phyloP scores from a whole-genome alignment of 2,113 vertebrate genomes.

The Calidris pygmaea region DNA sequence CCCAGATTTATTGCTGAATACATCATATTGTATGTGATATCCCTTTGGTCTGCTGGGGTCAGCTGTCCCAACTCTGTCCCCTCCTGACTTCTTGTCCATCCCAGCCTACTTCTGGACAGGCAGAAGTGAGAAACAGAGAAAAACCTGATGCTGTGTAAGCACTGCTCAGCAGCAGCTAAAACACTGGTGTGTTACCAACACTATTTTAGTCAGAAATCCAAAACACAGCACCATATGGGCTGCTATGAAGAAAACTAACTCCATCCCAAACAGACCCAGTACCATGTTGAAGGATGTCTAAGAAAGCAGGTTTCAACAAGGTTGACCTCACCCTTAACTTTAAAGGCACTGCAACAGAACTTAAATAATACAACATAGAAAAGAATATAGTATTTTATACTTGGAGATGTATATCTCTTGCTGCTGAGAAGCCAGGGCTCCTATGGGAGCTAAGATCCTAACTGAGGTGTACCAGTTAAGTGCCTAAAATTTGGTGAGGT shows the following conservation, averaged over 20 bases:
- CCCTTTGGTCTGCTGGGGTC: not conserved
- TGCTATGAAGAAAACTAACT: not conserved
- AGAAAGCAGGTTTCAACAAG: not conserved
- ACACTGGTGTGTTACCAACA: not conserved
- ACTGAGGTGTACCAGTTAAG: not conserved
- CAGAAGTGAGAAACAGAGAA: not conserved
- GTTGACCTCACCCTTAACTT: not conserved
- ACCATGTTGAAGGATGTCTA: not conserved
- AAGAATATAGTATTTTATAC: not conserved
- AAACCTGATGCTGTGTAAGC: not conserved
- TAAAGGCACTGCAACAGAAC: not conserved
- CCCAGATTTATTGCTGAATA: not conserved
- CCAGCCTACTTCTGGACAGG: fast-evolving
- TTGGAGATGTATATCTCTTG: not conserved
- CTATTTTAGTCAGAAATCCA: not conserved
- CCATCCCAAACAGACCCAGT: not conserved
- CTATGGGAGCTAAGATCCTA: not conserved
- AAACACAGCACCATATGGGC: not conserved
- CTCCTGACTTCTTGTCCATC: not conserved
- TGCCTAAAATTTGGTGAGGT: not conserved
- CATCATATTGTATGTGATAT: fast-evolving
- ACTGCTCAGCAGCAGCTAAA: not conserved
- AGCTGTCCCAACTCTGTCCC: not conserved
- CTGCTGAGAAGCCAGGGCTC: not conserved
- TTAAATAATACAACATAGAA: not conserved